phyloP scores from a whole-genome alignment of 2,797 vertebrate species.

The Gallinago nigripennis region DNA sequence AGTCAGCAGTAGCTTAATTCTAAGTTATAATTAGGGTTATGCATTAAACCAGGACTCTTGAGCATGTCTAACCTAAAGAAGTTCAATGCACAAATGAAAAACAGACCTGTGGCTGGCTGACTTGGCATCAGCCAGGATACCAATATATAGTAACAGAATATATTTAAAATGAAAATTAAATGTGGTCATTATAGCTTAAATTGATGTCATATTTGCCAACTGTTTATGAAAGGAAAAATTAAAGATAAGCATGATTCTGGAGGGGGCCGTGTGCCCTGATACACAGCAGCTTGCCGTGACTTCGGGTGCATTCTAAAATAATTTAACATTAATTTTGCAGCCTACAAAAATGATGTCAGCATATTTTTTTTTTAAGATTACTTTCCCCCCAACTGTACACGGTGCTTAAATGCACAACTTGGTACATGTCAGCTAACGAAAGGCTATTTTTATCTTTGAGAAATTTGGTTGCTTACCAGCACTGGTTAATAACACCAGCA shows the following conservation, averaged over 20 bases:
- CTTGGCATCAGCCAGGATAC: conserved; percentile 69
- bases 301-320: conserved; percentile 22
- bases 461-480: not conserved
- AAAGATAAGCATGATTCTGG: conserved; percentile 53
- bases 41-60: conserved; percentile 78
- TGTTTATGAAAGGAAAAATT: conserved; percentile 66
- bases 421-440: not conserved
- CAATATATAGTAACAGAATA: conserved; percentile 71
- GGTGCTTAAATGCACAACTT: not conserved
- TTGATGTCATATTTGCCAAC: conserved; percentile 63
- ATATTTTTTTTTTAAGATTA: not conserved
- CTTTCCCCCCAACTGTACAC: not conserved
- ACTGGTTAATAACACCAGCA: not conserved
- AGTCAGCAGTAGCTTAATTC: conserved; percentile 81
- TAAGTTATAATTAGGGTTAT: conserved; percentile 82
- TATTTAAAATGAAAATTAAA: conserved; percentile 78
- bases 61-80: conserved; percentile 75
- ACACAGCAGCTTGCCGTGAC: conserved; percentile 18
- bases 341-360: not conserved
- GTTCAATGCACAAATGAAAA: conserved; percentile 73
- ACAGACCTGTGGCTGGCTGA: conserved; percentile 75
- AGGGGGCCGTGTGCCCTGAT: conserved; percentile 19
- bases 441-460: conserved; percentile 1
- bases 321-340: not conserved
- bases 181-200: conserved; percentile 75